phyloP scores from a whole-genome alignment of 1,140 invertebrate species.

The Latrodectus geometricus region DNA sequence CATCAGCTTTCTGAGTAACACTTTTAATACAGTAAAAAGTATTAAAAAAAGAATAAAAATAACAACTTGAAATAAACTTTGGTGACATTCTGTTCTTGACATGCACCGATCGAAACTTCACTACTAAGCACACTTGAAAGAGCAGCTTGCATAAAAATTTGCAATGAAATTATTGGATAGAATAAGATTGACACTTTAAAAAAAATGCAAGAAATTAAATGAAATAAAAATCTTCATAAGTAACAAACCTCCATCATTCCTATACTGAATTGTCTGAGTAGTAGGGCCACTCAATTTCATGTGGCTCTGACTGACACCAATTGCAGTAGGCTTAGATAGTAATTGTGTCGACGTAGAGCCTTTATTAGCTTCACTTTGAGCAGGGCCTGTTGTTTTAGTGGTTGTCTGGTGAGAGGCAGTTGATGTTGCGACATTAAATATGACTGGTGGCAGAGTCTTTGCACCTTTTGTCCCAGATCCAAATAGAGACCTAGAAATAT shows the following conservation, averaged over 20 bases:
- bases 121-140: no score
- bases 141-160: no score
- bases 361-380: conserved; percentile 21
- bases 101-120: no score
- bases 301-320: conserved; percentile 12
- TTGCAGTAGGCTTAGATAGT: conserved; percentile 28
- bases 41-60: no score
- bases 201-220: no score
- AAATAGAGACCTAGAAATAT: conserved; percentile 31
- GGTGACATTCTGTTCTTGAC: no score
- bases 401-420: conserved; percentile 6
- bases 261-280: conserved; percentile 51
- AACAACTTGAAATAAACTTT: no score
- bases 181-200: no score
- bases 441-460: conserved; percentile 31
- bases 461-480: conserved; percentile 23
- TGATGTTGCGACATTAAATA: conserved; percentile 45
- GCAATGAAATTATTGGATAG: no score
- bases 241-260: conserved; percentile 49
- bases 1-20: no score
- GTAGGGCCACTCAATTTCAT: conserved; percentile 25
- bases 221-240: no score
- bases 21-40: no score
- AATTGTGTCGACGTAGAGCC: not conserved
- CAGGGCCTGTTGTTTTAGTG: conserved; percentile 13